phyloP scores from a whole-genome alignment of 30 jellyfish, hydroid and myxozoan species.

The Mastigias papua region DNA sequence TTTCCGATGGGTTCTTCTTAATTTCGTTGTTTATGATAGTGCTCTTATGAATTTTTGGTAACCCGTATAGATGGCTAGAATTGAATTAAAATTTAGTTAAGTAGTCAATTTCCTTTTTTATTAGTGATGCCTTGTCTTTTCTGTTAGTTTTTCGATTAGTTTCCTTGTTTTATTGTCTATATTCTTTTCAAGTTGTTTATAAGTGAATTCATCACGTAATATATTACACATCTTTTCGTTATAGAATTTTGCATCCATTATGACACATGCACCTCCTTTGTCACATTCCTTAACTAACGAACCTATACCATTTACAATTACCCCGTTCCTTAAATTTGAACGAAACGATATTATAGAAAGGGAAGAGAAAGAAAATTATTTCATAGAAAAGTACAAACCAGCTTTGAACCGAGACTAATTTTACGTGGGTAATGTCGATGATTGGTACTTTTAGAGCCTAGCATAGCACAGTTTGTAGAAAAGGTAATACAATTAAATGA shows the following conservation, averaged over 20 bases:
- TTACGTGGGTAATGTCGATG: too few species aligned
- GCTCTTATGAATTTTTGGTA: slow-evolving; percentile 41
- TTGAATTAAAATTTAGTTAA: background rate
- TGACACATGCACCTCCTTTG: slow-evolving; percentile 20
- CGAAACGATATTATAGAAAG: too few species aligned
- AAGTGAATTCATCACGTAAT: slow-evolving; percentile 15
- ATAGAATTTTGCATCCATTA: slow-evolving; percentile 28
- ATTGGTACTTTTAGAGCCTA: too few species aligned
- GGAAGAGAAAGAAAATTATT: too few species aligned
- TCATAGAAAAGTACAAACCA: too few species aligned
- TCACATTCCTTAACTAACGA: background rate
- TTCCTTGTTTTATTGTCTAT: slow-evolving; percentile 14
- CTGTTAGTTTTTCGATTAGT: slow-evolving; percentile 1
- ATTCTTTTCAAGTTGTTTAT: slow-evolving; percentile 14
- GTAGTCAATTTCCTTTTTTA: slow-evolving; percentile 20
- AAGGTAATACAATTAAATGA: too few species aligned
- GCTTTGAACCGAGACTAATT: too few species aligned
- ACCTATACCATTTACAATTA: too few species aligned
- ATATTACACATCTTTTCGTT: background rate
- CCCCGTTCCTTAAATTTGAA: too few species aligned
- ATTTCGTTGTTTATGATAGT: background rate
- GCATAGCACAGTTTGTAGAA: too few species aligned
- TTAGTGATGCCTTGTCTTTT: background rate
- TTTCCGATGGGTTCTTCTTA: background rate
- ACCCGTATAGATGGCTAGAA: slow-evolving; percentile 34